phyloP scores from a whole-genome alignment of 1,140 invertebrate genomes.

The Tyrophagus putrescentiae region DNA sequence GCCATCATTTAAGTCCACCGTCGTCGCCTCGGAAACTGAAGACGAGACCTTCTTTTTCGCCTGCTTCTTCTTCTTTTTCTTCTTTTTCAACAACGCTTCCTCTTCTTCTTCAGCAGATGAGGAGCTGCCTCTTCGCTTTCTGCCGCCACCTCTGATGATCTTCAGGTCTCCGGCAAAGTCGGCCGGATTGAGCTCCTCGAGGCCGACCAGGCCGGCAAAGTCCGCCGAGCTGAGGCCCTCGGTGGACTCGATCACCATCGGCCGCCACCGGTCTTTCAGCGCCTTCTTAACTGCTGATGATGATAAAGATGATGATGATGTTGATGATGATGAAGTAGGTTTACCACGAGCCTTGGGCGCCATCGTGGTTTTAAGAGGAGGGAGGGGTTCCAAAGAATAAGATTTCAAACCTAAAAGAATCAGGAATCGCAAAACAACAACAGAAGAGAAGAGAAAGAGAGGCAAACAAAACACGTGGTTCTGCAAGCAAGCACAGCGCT shows the following conservation, averaged over 20 bases:
- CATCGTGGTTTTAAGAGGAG: not conserved
- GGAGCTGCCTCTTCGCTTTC: not conserved
- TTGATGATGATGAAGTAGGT: not conserved
- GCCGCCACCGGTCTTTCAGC: slow-evolving; percentile 17
- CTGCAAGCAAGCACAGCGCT: too few species aligned
- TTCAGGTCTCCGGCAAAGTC: too few species aligned
- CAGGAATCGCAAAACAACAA: too few species aligned
- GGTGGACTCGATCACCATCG: slow-evolving; percentile 15
- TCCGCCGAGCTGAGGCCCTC: slow-evolving; percentile 9
- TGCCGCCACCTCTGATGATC: slow-evolving; percentile 17
- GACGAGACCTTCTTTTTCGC: not conserved
- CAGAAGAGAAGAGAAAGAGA: too few species aligned
- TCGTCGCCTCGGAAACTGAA: not conserved
- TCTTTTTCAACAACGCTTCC: not conserved
- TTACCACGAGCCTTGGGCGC: not conserved
- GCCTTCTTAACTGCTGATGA: too few species aligned
- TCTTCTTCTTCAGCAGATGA: not conserved
- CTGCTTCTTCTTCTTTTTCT: slow-evolving; percentile 5
- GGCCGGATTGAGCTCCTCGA: slow-evolving; percentile 25
- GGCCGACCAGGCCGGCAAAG: slow-evolving; percentile 21
- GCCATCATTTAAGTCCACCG: not conserved
- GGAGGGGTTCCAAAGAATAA: not conserved
- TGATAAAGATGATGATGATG: too few species aligned
- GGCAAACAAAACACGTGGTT: too few species aligned
- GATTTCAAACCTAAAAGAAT: not conserved